phyloP scores from a whole-genome alignment of 1,140 invertebrate species.

The Chrysoperla carnea region DNA sequence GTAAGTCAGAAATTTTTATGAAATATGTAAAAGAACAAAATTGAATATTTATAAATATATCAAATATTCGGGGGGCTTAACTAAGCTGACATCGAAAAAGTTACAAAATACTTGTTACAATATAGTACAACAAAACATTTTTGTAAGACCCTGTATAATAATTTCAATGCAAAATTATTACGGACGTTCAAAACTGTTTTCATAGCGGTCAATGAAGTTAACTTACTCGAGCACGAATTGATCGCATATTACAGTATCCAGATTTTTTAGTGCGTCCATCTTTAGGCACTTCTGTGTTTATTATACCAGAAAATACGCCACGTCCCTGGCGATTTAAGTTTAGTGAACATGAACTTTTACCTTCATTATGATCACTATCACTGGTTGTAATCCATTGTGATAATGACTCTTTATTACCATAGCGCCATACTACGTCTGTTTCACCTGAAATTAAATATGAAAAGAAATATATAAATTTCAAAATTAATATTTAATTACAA shows the following conservation, averaged over 20 bases:
- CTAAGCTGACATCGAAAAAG: no score
- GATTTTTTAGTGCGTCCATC: slow-evolving; percentile 56
- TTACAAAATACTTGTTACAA: no score
- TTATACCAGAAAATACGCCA: slow-evolving; percentile 56
- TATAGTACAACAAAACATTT: no score
- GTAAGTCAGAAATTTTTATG: no score
- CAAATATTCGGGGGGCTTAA: no score
- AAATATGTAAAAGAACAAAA: no score
- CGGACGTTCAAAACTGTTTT: neutral
- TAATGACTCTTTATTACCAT: slow-evolving; percentile 39
- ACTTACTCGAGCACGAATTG: slow-evolving; percentile 39
- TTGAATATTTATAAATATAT: no score
- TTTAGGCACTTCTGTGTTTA: slow-evolving; percentile 43
- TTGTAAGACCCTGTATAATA: no score
- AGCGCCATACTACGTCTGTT: slow-evolving; percentile 49
- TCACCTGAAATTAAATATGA: slow-evolving; percentile 30
- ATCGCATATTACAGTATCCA: slow-evolving; percentile 64
- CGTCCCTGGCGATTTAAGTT: slow-evolving; percentile 44
- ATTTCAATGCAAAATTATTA: slow-evolving; percentile 3
- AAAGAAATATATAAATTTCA: slow-evolving; percentile 1
- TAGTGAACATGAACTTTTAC: slow-evolving; percentile 50
- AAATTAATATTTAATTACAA: no score
- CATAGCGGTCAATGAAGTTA: slow-evolving; percentile 2
- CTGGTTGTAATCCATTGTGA: slow-evolving; percentile 54
- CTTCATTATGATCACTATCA: slow-evolving; percentile 67